phyloP scores from a whole-genome alignment of 2,888 invertebrate species.

The Ochropacha duplaris region DNA sequence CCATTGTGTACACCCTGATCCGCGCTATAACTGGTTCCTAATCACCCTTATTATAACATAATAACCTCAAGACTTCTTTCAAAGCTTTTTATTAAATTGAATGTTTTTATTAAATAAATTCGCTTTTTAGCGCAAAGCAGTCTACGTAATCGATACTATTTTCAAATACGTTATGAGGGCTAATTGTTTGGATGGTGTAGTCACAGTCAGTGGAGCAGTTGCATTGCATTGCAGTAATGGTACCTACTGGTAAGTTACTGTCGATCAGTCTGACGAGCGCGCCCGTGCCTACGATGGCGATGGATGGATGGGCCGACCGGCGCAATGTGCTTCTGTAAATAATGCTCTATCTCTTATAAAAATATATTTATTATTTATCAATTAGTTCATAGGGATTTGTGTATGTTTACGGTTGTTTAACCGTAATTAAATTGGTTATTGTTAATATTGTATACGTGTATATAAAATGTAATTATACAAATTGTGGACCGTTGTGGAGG shows the following conservation, averaged over 20 bases:
- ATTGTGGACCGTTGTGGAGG: constrained; percentile 22
- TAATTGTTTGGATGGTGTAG: constrained; percentile 57
- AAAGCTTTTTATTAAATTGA: constrained; percentile 38
- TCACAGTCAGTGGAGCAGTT: constrained; percentile 43
- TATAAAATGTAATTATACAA: constrained; percentile 36
- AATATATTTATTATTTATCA: constrained; percentile 79
- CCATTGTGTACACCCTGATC: constrained; percentile 58
- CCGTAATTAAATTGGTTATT: constrained; percentile 43
- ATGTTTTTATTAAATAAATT: background rate
- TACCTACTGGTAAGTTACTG: background rate
- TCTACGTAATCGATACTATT: constrained; percentile 3
- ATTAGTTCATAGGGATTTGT: constrained; percentile 58
- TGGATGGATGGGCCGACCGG: constrained; percentile 43
- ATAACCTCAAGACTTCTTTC: constrained; percentile 32
- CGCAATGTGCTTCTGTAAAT: constrained; percentile 78
- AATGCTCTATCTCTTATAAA: constrained; percentile 68
- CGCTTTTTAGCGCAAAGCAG: background rate
- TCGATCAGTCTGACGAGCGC: constrained; percentile 29
- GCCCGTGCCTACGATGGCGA: constrained; percentile 25
- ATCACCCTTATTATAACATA: constrained; percentile 53
- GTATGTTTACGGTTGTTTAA: constrained; percentile 42
- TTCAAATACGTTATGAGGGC: constrained; percentile 44
- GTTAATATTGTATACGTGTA: constrained; percentile 49
- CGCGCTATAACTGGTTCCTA: constrained; percentile 57
- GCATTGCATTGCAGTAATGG: too few relatives aligned